Conservation (phyloP, 2,888 invertebrate species). For the Phragmatobia fuliginosa region DNA sequence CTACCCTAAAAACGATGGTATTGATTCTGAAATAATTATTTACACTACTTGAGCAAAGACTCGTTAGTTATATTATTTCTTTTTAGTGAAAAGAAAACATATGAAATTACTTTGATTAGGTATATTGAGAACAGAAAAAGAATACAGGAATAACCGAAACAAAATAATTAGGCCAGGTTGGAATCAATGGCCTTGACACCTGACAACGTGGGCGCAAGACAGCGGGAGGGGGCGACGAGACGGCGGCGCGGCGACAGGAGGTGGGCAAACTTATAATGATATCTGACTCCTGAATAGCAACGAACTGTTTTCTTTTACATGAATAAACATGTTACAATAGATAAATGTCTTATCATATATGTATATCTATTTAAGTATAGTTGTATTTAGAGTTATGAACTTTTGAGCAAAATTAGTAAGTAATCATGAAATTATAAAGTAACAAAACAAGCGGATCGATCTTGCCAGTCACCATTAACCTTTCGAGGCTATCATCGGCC, state of each 20-base stretch:
- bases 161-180: background rate
- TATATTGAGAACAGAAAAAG: background rate
- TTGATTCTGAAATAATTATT: background rate
- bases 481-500: too few relatives aligned
- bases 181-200: background rate
- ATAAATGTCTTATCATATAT: background rate
- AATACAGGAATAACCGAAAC: too few relatives aligned
- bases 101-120: background rate
- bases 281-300: background rate
- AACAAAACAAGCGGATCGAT: too few relatives aligned
- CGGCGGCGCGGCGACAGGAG: background rate
- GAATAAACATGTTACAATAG: background rate
- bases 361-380: too few relatives aligned
- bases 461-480: too few relatives aligned
- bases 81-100: background rate
- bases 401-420: too few relatives aligned
- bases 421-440: too few relatives aligned
- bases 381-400: too few relatives aligned
- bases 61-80: background rate
- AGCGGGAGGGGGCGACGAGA: constrained; percentile 1
- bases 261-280: background rate
- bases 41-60: background rate
- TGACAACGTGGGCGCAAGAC: background rate
- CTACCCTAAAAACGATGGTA: background rate
- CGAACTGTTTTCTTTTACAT: constrained; percentile 3